These are phyloP conservation scores for Drosophila tristis DNA, from an alignment of 1,140 invertebrate genomes.

Conservation along the genomic window DNA sequence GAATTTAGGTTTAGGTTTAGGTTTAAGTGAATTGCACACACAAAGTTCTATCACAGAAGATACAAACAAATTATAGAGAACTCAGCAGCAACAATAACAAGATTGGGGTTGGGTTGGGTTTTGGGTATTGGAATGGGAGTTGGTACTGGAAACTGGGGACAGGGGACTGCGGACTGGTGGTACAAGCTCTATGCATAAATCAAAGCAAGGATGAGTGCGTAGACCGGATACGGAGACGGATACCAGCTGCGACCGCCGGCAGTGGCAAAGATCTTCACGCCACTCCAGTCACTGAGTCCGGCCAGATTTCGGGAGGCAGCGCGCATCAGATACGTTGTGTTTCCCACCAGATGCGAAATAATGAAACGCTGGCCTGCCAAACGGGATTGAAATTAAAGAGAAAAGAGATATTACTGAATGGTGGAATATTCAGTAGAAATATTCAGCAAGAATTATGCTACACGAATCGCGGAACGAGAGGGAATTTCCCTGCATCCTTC, in stretches of 20 bases:
- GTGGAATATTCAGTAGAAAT: not conserved
- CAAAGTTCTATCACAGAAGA: slow-evolving; percentile 77
- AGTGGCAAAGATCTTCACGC: slow-evolving; percentile 69
- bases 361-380: slow-evolving; percentile 78
- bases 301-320: slow-evolving; percentile 84
- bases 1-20: slow-evolving; percentile 8
- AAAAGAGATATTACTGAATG: not conserved
- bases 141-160: not conserved
- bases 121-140: not conserved
- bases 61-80: slow-evolving; percentile 50
- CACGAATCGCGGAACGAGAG: no score
- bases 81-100: slow-evolving; percentile 59
- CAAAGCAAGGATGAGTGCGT: slow-evolving; percentile 36
- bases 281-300: slow-evolving; percentile 83
- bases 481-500: no score
- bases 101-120: slow-evolving; percentile 16
- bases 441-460: not conserved
- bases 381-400: not conserved
- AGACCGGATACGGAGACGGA: slow-evolving; percentile 19
- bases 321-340: slow-evolving; percentile 83
- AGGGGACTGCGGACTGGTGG: not conserved
- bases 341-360: slow-evolving; percentile 66
- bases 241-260: slow-evolving; percentile 42
- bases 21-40: slow-evolving; percentile 69
- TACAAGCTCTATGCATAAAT: slow-evolving; percentile 49